Percentiles rank a stretch among this genome's conserved stretches.
Evolutionary conservation across 1,140 invertebrate genomes (phyloP).

Genomic region (Yoshiicerus persimilis): DNA sequence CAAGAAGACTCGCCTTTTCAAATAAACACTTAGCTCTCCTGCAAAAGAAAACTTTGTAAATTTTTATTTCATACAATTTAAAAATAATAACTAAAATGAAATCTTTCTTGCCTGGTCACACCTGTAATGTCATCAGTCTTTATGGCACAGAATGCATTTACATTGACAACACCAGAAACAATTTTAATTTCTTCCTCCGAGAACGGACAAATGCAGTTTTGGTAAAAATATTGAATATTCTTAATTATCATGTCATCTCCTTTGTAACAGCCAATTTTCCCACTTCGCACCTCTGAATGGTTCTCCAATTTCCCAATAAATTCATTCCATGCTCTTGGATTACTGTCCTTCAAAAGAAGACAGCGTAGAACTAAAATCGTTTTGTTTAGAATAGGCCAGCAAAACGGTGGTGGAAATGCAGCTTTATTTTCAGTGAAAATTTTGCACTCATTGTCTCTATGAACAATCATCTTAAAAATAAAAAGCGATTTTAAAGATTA

Average conservation of each 20-base stretch:
- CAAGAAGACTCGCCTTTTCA: neutral
- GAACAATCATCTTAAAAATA: neutral
- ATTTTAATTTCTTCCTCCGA: neutral
- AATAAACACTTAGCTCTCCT: neutral
- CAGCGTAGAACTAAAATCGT: neutral
- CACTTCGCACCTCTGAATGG: neutral
- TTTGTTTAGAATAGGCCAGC: constrained; percentile 15
- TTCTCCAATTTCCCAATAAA: neutral
- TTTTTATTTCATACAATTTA: neutral
- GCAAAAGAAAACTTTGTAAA: neutral
- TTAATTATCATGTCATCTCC: neutral
- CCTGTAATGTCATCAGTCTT: neutral
- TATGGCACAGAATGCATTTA: neutral
- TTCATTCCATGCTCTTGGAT: neutral
- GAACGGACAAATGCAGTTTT: neutral
- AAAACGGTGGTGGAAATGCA: neutral
- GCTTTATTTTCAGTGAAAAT: neutral
- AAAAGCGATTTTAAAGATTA: neutral
- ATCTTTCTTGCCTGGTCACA: neutral
- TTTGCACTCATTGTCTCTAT: neutral
- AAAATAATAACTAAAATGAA: neutral
- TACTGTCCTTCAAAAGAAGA: neutral
- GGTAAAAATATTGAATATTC: neutral
- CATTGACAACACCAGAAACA: neutral
- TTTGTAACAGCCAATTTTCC: neutral